phyloP scores from a whole-genome alignment of 2,113 vertebrate species.

The Urocitellus parryii region DNA sequence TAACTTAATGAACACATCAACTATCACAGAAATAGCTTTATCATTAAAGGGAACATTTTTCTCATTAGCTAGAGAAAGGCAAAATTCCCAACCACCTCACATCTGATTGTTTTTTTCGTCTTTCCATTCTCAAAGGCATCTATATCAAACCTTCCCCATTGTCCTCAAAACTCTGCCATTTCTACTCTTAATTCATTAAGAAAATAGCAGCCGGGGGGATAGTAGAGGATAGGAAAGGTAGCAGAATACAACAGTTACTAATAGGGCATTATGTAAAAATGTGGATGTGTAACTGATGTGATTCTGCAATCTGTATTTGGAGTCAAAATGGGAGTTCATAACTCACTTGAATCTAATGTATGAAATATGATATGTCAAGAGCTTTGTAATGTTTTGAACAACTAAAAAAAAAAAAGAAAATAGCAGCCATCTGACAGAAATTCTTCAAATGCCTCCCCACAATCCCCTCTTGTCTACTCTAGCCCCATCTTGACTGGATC shows the following conservation, averaged over 20 bases:
- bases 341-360: no score
- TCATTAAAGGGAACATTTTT: conserved; percentile 39
- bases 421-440: not conserved
- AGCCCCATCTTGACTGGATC: not conserved
- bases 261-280: no score
- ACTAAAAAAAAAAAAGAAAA: not conserved
- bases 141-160: not conserved
- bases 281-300: no score
- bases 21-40: conserved; percentile 27
- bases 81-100: not conserved
- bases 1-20: conserved; percentile 32
- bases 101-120: not conserved
- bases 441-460: not conserved
- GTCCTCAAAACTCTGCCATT: not conserved
- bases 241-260: no score
- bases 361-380: no score
- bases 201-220: not conserved
- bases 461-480: not conserved
- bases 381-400: no score
- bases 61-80: conserved; percentile 31
- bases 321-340: no score
- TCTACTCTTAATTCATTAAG: not conserved
- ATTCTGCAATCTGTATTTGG: no score
- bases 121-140: not conserved
- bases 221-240: no score